A percentile compares a stretch with the other conserved stretches of the same genome.
These are phyloP conservation scores for Hippocampus guttulatus DNA, from an alignment of 2,113 vertebrate species.

Conservation along the genomic window DNA sequence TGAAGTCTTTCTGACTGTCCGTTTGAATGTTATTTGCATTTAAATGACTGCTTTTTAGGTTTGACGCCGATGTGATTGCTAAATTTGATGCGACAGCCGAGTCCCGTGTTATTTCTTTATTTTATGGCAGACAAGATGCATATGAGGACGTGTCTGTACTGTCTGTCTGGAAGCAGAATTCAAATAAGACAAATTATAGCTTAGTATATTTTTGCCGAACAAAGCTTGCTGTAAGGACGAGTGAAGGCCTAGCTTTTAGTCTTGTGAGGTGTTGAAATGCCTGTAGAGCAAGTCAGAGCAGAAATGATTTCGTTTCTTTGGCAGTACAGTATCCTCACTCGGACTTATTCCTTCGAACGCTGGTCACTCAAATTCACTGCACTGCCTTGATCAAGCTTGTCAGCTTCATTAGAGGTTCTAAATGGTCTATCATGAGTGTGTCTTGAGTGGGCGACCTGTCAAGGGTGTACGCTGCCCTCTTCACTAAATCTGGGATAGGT, in stretches of 20 bases:
- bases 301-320: neutral
- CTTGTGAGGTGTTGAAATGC: neutral
- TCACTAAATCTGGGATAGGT: no score
- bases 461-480: no score
- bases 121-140: neutral
- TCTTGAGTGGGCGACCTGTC: no score
- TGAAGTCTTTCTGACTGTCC: neutral
- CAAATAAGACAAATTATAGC: slow-evolving; percentile 11
- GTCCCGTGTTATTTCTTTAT: neutral
- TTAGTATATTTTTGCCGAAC: neutral
- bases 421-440: neutral
- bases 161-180: neutral
- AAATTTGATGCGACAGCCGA: slow-evolving; percentile 6
- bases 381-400: neutral
- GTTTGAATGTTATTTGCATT: neutral
- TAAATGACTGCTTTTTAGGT: neutral
- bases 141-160: neutral
- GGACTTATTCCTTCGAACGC: neutral
- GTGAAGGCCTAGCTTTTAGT: neutral
- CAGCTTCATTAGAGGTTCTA: neutral
- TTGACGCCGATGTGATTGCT: neutral
- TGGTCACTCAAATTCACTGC: neutral
- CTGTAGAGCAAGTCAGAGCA: neutral
- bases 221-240: neutral
- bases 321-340: neutral